phyloP scores from a whole-genome alignment of 2,113 vertebrate species.

The Cyanocitta stelleri region DNA sequence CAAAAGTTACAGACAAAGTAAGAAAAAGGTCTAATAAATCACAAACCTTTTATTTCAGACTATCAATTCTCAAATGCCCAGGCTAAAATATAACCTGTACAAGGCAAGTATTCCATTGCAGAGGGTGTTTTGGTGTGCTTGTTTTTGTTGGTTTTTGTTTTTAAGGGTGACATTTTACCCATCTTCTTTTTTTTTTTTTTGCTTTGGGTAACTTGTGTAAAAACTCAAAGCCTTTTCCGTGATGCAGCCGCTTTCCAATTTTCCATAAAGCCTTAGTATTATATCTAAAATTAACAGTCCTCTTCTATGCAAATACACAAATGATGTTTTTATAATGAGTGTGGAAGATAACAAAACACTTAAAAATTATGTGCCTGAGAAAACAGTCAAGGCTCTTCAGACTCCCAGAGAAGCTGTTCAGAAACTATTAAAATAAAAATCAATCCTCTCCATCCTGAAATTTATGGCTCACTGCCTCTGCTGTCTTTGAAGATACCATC shows the following conservation, averaged over 20 bases:
- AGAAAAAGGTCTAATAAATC: not conserved
- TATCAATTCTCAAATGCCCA: not conserved
- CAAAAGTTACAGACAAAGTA: not conserved
- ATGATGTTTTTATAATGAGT: not conserved
- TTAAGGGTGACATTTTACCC: not conserved
- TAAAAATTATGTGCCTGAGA: slow-evolving; percentile 1
- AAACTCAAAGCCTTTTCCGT: not conserved
- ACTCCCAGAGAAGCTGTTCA: slow-evolving; percentile 19
- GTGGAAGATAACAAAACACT: slow-evolving; percentile 21
- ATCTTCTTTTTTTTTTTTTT: not conserved
- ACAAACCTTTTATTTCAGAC: not conserved
- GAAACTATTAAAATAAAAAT: slow-evolving; percentile 22
- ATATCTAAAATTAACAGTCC: not conserved
- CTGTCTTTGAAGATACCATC: slow-evolving; percentile 27
- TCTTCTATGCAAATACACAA: not conserved
- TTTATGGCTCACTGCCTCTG: not conserved
- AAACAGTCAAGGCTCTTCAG: not conserved
- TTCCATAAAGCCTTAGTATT: not conserved
- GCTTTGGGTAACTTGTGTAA: not conserved
- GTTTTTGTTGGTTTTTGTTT: not conserved
- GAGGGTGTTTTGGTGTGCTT: not conserved
- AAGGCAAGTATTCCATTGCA: not conserved
- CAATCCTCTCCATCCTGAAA: not conserved
- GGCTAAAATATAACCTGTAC: not conserved
- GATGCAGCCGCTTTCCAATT: not conserved